Base-by-base conservation (phyloP, 2,888 invertebrate species). In the Andrena chrysosceles region DNA sequence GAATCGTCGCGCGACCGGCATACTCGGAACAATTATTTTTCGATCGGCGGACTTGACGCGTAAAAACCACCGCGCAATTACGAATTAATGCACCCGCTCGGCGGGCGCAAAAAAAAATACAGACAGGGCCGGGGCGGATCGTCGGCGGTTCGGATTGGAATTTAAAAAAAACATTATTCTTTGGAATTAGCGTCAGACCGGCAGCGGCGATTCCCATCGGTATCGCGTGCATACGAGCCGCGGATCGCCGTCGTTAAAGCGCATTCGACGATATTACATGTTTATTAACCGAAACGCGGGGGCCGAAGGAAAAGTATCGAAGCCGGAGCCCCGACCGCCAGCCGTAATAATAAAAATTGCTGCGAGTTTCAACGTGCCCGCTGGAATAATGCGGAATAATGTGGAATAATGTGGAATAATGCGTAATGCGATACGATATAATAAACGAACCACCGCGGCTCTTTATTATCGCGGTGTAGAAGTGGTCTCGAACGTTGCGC, bases 21-120 rank as follows among this genome's bases (percentile, higher is more conserved):
- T 85, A 83, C 89, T 82, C 87, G 85, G 78, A 88, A 90, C 92
- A 90, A 93, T 93, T 93, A 93, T 93, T 93, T 93, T 92, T 91
- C 93, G 91, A 93, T 93, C 92, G 91, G 87, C 84, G 89, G 86
- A 89, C 81, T 89, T 91, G 78, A 78, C 83, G 86, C 88, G 88
- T 92, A 93, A 93, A 93, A 93, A 93, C 92, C 56, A 85, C 49
- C 76, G 85, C 87, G 87, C 91, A 90, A 92, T 92, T 92, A 91
- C 91, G 88, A 91, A 92, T 92, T 92, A 92, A 92, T 92, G 88
- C 90, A 89, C 86, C 85, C 77, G 82, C 64, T 49, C 71, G 83
- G 0, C 42, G 42, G 42, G 42, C 42, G 77, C 59, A 48, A 83
- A 83, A 87, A 88, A 88, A 88, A 83, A 88, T 81, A 89, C 79